Conservation (phyloP, 2,797 vertebrate genomes). For the Eutrigla gurnardus region DNA sequence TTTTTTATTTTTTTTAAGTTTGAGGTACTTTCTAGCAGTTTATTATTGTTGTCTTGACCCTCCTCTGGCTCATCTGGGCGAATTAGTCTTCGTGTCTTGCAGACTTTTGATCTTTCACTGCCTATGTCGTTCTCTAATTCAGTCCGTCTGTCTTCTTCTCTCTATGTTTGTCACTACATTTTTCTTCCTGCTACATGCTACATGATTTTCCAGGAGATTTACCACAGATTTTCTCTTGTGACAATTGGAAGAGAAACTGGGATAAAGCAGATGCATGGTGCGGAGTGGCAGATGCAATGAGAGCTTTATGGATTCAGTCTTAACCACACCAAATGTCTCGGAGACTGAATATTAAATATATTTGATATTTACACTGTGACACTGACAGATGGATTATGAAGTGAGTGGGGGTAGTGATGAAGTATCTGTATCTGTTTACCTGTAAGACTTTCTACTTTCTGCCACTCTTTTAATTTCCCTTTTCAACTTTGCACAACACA, state of each 20-base stretch:
- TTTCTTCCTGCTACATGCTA: conserved; percentile 12
- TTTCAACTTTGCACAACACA: background rate
- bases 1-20: conserved; percentile 45
- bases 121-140: conserved; percentile 6
- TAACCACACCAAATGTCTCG: conserved; percentile 33
- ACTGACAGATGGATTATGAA: conserved; percentile 8
- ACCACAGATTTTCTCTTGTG: conserved; percentile 23
- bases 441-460: conserved; percentile 1
- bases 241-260: background rate
- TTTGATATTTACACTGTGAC: conserved; percentile 37
- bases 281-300: conserved; percentile 28
- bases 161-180: conserved; percentile 28
- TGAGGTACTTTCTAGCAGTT: conserved; percentile 20
- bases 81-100: conserved; percentile 26
- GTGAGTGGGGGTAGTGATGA: background rate
- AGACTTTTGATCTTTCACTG: conserved; percentile 22
- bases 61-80: conserved; percentile 19
- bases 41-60: conserved; percentile 20
- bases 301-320: conserved; percentile 31
- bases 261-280: conserved; percentile 19
- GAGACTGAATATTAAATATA: conserved; percentile 17
- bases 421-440: conserved; percentile 6
- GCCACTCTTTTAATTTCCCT: background rate
- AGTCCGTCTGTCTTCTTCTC: conserved; percentile 14
- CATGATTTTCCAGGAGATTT: conserved; percentile 32